Evolutionary conservation across 2,797 vertebrate genomes (phyloP).

Genomic region (Myoxocephalus aenaeus): DNA sequence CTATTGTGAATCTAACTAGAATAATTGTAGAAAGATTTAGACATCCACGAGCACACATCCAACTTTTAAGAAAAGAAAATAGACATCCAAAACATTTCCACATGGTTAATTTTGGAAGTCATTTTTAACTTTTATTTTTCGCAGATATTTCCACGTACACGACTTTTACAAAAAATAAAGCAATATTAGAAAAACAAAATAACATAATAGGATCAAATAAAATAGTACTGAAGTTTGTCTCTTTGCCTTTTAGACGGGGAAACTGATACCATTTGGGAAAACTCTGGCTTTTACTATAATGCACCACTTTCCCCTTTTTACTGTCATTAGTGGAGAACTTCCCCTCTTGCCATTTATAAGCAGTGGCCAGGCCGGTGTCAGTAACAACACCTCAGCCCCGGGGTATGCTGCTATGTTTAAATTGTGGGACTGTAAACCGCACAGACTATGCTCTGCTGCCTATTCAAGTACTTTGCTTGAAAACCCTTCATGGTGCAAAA

Average conservation of each 20-base stretch:
- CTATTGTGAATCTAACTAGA: background rate
- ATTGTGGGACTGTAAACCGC: constrained; percentile 60
- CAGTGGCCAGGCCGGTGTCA: constrained; percentile 63
- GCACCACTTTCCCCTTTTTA: constrained; percentile 25
- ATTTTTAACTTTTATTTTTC: background rate
- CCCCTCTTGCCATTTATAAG: constrained; percentile 72
- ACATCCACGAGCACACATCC: background rate
- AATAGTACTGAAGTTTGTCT: background rate
- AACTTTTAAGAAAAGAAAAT: background rate
- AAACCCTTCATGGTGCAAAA: constrained; percentile 42
- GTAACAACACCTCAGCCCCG: constrained; percentile 75
- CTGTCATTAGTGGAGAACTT: constrained; percentile 50
- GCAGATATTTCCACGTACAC: background rate
- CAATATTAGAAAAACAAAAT: background rate
- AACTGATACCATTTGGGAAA: background rate
- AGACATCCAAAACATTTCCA: background rate
- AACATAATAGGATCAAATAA: background rate
- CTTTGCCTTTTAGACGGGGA: background rate
- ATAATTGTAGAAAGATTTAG: background rate
- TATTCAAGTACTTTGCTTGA: constrained; percentile 64
- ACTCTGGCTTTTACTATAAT: constrained; percentile 9
- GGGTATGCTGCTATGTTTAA: constrained; percentile 75
- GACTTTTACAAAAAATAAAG: background rate
- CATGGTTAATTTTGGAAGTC: background rate
- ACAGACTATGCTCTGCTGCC: constrained; percentile 55